Percentiles rank a stretch among this genome's conserved stretches.
Conservation (phyloP, 2,888 invertebrate genomes). For the Lithosia quadra region DNA sequence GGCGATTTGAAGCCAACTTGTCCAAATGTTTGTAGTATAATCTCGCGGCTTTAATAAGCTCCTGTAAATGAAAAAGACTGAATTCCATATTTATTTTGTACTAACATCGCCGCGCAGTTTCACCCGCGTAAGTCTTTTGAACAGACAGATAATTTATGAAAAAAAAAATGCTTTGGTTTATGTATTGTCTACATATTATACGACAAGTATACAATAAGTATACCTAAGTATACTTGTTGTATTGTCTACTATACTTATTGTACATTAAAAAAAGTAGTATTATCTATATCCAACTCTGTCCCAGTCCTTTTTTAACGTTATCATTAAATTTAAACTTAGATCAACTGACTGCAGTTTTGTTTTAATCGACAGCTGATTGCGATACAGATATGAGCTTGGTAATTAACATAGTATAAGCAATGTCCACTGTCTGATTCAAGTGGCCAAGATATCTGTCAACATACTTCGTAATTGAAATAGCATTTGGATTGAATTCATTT, state of each 20-base stretch:
- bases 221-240: no score
- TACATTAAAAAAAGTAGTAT: no score
- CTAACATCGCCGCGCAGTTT: no score
- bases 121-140: no score
- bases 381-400: not conserved
- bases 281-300: not conserved
- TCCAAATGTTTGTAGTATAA: slow-evolving; percentile 44
- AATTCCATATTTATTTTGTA: not conserved
- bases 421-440: not conserved
- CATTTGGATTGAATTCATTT: slow-evolving; percentile 7
- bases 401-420: slow-evolving; percentile 10
- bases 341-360: not conserved
- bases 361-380: not conserved
- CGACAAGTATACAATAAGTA: no score
- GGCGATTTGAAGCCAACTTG: slow-evolving; percentile 25
- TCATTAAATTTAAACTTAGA: not conserved
- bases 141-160: no score
- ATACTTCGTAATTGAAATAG: slow-evolving; percentile 13
- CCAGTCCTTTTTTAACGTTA: no score
- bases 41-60: slow-evolving; percentile 34
- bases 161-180: no score
- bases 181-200: no score
- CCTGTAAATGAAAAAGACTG: slow-evolving; percentile 21
- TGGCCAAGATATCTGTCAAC: slow-evolving; percentile 5
- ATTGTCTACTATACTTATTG: no score